Base-by-base conservation (phyloP, 2,113 vertebrate genomes). In the Zapus hudsonius region DNA sequence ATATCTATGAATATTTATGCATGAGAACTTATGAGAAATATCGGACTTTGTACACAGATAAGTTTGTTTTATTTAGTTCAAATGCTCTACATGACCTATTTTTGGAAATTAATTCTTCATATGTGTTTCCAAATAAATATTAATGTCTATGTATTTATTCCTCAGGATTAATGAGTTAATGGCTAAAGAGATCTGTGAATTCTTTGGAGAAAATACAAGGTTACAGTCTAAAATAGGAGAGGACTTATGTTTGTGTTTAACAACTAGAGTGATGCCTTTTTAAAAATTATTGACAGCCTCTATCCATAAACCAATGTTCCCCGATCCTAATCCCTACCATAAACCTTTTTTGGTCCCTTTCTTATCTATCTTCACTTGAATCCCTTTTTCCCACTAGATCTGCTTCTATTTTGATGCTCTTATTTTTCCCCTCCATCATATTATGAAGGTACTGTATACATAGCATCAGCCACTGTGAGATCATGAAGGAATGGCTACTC, bases 101-200 rank as follows among this genome's bases (percentile, higher is more conserved):
- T 95, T 86, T 88, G 47, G 63, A 72, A 88, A 94, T 95, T 94
- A 95, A 94, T 94, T 94, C 90, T 94, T 93, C 67, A 88, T 36
- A 74, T 80, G 67, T 20, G 9, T 19, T 90, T 89, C 59, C 40
- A 93, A 84, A 90, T 96, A 89, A 80, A 92, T 92, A 80, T 95
- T 94, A 92, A 94, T 95, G 83, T 84, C 75, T 87, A 27, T 74
- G 16, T 69, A 80, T n/a, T 92, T 86, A 79, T 5, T 69, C 38
- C 17, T 93, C 93, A 61, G 38, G 44, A 92, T 92, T 92, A 87
- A 92, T 95, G 96, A 96, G 47, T 72, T 93, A 96, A 95, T 94
- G 92, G 91, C 96, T 95, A 89, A 91, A 89, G 81, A 87, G 84
- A 94, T 90, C 31, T 70, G 44, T 64, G 76, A 94, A 93, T 87